phyloP scores from a whole-genome alignment of 2,888 invertebrate species.

The Oxytorus armatus region DNA sequence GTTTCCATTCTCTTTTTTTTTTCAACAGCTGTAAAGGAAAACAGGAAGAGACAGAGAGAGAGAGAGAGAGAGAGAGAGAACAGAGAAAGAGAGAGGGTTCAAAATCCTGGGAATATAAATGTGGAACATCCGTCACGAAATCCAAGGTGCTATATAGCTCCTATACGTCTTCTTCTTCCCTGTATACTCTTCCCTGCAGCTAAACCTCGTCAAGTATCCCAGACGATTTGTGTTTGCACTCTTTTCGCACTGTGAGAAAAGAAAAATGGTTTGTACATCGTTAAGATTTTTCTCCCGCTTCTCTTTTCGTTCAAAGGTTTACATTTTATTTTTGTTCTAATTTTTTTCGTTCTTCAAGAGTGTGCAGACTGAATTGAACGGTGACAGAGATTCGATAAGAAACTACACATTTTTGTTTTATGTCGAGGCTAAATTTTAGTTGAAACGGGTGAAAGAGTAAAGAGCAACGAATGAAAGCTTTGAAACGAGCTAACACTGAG shows the following conservation, averaged over 20 bases:
- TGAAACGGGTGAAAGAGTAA: too few relatives aligned
- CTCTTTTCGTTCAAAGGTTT: too few relatives aligned
- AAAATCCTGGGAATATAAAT: slow-evolving; percentile 58
- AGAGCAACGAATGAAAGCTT: too few relatives aligned
- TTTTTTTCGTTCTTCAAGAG: too few relatives aligned
- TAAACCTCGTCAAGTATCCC: slow-evolving; percentile 50
- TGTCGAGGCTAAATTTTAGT: too few relatives aligned
- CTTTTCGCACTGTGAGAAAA: slow-evolving; percentile 13
- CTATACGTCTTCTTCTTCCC: slow-evolving; percentile 16
- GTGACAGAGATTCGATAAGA: too few relatives aligned
- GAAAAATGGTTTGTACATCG: slow-evolving; percentile 22
- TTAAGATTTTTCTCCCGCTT: not conserved
- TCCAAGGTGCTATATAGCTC: slow-evolving; percentile 31
- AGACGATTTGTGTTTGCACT: slow-evolving; percentile 24
- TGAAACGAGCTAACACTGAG: too few relatives aligned
- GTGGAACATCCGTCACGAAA: slow-evolving; percentile 60
- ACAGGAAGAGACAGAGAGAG: slow-evolving; percentile 12
- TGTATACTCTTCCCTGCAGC: slow-evolving; percentile 15
- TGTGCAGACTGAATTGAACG: too few relatives aligned
- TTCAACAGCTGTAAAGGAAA: too few relatives aligned
- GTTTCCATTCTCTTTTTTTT: slow-evolving; percentile 16
- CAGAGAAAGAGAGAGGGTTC: slow-evolving; percentile 7
- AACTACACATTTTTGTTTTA: too few relatives aligned
- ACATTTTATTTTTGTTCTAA: too few relatives aligned
- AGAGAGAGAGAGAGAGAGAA: slow-evolving; percentile 10